Base-by-base conservation (phyloP, 2,888 invertebrate genomes). In the Elysia crispata region DNA sequence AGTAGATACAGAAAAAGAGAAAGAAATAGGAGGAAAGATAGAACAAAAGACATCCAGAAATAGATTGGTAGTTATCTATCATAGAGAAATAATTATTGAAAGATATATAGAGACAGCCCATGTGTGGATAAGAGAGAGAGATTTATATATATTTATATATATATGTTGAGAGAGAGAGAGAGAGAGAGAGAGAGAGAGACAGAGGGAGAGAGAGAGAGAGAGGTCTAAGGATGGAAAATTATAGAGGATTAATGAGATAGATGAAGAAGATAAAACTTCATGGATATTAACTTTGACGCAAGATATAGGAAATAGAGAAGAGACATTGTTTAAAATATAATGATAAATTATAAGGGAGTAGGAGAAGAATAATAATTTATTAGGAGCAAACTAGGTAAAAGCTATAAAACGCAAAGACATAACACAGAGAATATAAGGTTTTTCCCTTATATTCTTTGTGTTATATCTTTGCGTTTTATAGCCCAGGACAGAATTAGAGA, bases 141-240 rank as follows among this genome's bases (percentile, higher is more conserved):
- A 60, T 6, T 8, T 3, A 60, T 6, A 60, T 3, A 60, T 5
- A 60, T 23, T 8, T 3, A 60, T 15, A n/a, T 25, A 64, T 15
- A 30, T n/a, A 64, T 1, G 23, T n/a, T 15, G 30, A 64, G 23
- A 64, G 23, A 23, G 13, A 64, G 64, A 64, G 30, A 15, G 23
- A 64, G 64, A 64, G 30, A 30, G 30, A 64, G 64, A 64, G 30
- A 30, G 30, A 64, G 64, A 64, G 30, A 30, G 30, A 64, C n/a
- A 64, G 30, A 30, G 30, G 23, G 64, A 64, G 30, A 30, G 30
- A 64, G 64, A 64, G 30, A 30, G 23, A 33, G 31, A 31, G 33
- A 31, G 33, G 15, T 15, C 25, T 18, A 31, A n/a, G 23, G 64
- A 64, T 13, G 23, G 30, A 64, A 23, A 64, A n/a, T 15, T 13